phyloP scores from a whole-genome alignment of 64 coral and sea anemone genomes.

The Acropora yongei region DNA sequence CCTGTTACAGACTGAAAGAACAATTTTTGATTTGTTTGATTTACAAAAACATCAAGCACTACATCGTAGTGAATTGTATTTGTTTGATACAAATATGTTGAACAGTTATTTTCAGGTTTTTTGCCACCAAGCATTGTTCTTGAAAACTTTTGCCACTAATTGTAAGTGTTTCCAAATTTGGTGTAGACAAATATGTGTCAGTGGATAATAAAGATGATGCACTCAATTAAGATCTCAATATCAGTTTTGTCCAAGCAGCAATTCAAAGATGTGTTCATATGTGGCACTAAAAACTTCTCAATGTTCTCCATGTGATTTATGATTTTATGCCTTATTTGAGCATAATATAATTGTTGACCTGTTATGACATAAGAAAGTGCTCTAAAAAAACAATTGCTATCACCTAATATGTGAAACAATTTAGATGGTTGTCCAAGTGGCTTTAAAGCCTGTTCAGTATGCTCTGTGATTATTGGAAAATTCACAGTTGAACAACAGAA shows the following conservation, averaged over 20 bases:
- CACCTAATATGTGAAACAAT: neutral
- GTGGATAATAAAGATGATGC: neutral
- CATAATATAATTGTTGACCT: neutral
- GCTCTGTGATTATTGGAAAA: too few species aligned
- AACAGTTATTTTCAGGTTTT: too few species aligned
- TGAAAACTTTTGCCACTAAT: too few species aligned
- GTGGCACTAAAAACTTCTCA: neutral
- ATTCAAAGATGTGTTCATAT: neutral
- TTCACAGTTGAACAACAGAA: too few species aligned
- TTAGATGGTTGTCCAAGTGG: neutral
- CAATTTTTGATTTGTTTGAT: too few species aligned
- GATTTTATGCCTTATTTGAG: neutral
- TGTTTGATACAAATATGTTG: too few species aligned
- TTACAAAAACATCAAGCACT: too few species aligned
- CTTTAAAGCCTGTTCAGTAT: too few species aligned
- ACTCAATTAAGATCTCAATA: neutral
- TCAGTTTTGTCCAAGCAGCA: neutral
- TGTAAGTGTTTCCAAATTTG: slow-evolving; percentile 7
- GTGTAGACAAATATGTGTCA: slow-evolving; percentile 4
- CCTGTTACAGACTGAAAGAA: too few species aligned
- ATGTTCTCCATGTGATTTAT: neutral
- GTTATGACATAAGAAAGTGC: neutral
- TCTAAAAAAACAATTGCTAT: neutral
- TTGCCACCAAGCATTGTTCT: too few species aligned
- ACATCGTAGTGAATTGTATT: too few species aligned